A percentile compares a stretch with the other conserved stretches of the same genome.
Evolutionary conservation across 1,140 invertebrate genomes (phyloP).

Genomic region (Aphidius gifuensis): DNA sequence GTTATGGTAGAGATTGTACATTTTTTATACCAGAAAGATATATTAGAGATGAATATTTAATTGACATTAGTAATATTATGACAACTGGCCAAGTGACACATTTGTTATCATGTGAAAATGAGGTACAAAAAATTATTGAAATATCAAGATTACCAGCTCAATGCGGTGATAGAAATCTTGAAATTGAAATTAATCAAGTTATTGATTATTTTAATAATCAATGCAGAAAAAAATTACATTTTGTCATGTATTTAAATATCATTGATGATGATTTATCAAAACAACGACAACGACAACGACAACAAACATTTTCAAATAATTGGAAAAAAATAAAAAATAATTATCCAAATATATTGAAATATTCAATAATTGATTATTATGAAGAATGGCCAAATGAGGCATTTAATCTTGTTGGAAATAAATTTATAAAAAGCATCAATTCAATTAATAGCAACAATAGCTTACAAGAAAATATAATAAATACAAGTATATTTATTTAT

Average conservation of each 20-base stretch:
- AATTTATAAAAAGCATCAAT: conserved; percentile 54
- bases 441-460: conserved; percentile 36
- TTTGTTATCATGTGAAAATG: conserved; percentile 59
- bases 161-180: conserved; percentile 53
- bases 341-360: conserved; percentile 68
- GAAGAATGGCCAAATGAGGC: conserved; percentile 71
- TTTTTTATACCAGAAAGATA: conserved; percentile 63
- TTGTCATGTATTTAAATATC: conserved; percentile 64
- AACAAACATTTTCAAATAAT: conserved; percentile 38
- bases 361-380: conserved; percentile 73
- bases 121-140: conserved; percentile 62
- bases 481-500: too few relatives aligned
- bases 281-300: conserved; percentile 24
- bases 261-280: conserved; percentile 36
- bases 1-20: conserved; percentile 56
- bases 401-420: conserved; percentile 64
- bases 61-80: conserved; percentile 63
- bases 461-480: conserved; percentile 43
- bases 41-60: conserved; percentile 59
- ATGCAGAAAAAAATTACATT: conserved; percentile 65
- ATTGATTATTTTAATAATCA: conserved; percentile 63
- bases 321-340: conserved; percentile 44
- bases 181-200: conserved; percentile 58
- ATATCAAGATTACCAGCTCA: conserved; percentile 51
- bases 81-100: conserved; percentile 65